Evolutionary conservation across 2,888 invertebrate species (phyloP).

Genomic region (Brachyptera putata): DNA sequence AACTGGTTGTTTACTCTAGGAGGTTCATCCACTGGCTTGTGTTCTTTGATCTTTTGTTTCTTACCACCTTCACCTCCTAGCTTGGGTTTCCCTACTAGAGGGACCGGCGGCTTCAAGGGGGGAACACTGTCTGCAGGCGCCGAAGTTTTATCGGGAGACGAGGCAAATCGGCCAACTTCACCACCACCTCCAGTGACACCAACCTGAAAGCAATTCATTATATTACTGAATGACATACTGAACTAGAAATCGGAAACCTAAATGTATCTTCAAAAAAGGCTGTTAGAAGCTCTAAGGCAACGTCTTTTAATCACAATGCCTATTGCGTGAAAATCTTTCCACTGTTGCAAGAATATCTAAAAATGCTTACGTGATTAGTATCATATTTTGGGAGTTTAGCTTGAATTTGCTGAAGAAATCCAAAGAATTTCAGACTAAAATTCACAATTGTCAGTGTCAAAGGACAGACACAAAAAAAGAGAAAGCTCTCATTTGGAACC

Average conservation of each 20-base stretch:
- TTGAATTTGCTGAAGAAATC: too few relatives aligned
- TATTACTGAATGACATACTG: neutral
- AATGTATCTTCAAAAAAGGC: too few relatives aligned
- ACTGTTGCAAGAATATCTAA: too few relatives aligned
- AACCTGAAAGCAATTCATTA: slow-evolving; percentile 21
- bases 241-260: neutral
- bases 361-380: too few relatives aligned
- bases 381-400: too few relatives aligned
- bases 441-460: too few relatives aligned
- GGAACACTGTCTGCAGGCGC: slow-evolving; percentile 23
- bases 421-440: too few relatives aligned
- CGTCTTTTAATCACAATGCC: too few relatives aligned
- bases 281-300: too few relatives aligned
- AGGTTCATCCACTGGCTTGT: slow-evolving; percentile 25
- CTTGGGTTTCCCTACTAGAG: slow-evolving; percentile 67
- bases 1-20: slow-evolving; percentile 53
- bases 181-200: slow-evolving; percentile 13
- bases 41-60: slow-evolving; percentile 54
- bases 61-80: slow-evolving; percentile 51
- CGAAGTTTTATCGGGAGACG: slow-evolving; percentile 22
- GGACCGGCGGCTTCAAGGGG: slow-evolving; percentile 27
- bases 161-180: slow-evolving; percentile 13
- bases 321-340: too few relatives aligned
- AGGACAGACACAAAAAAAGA: too few relatives aligned
- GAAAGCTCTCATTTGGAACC: too few relatives aligned